These are phyloP conservation scores for Melospiza melodia DNA, from an alignment of 2,113 vertebrate species.

Conservation along the genomic window DNA sequence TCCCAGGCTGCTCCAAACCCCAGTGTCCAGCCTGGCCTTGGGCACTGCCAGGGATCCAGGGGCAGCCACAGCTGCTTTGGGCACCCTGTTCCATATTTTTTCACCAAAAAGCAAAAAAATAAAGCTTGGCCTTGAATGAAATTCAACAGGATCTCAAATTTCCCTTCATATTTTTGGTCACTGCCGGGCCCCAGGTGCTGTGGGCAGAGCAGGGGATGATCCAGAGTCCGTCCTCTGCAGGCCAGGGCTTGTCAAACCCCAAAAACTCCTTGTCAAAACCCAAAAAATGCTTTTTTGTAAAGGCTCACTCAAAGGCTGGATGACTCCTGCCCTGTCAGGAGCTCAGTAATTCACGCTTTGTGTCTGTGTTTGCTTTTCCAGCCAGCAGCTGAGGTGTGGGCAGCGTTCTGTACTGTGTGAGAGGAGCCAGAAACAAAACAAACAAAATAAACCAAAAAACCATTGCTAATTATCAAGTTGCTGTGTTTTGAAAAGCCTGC, in stretches of 20 bases:
- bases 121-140: neutral
- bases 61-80: neutral
- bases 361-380: slow-evolving; percentile 27
- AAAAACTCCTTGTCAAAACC: neutral
- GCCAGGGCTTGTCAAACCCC: neutral
- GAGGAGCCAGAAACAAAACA: neutral
- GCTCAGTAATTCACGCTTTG: neutral
- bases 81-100: neutral
- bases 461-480: neutral
- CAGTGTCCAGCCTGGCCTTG: neutral
- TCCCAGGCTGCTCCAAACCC: neutral
- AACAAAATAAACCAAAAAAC: neutral
- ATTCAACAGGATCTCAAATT: neutral
- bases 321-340: neutral
- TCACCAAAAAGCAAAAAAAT: neutral
- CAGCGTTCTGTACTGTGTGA: neutral
- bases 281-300: neutral
- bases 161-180: neutral
- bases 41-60: neutral
- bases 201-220: neutral
- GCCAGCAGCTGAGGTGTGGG: neutral
- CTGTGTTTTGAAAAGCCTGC: slow-evolving; percentile 35
- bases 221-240: neutral
- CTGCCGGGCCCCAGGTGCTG: neutral
- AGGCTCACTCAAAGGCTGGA: neutral